Percentiles rank a stretch among this genome's conserved stretches.
Conservation (phyloP, 2,888 invertebrate genomes). For the Diabrotica balteata region DNA sequence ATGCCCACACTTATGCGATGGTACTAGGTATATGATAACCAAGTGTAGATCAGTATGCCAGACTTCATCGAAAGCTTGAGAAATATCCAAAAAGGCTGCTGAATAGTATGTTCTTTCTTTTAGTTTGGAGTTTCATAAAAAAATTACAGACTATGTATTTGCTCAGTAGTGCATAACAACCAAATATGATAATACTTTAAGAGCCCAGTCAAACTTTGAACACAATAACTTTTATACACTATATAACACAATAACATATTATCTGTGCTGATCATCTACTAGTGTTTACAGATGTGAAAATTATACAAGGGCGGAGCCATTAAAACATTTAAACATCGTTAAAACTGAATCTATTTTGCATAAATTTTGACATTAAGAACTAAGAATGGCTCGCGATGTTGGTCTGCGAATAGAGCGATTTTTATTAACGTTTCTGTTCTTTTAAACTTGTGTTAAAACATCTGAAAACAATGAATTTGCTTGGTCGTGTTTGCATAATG, state of each 20-base stretch:
- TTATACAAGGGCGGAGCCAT: slow-evolving; percentile 26
- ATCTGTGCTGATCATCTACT: slow-evolving; percentile 28
- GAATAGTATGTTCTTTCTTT: no score
- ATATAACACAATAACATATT: no score
- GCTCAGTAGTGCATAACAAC: no score
- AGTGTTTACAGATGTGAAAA: slow-evolving; percentile 35
- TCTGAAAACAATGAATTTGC: slow-evolving; percentile 13
- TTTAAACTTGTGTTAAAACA: slow-evolving; percentile 1
- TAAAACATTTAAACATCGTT: slow-evolving; percentile 18
- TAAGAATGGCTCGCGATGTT: not conserved
- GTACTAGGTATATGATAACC: no score
- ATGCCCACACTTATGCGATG: no score
- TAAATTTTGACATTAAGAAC: slow-evolving; percentile 10
- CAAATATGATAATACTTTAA: no score
- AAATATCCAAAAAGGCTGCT: no score
- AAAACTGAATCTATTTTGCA: slow-evolving; percentile 26
- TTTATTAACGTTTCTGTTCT: not conserved
- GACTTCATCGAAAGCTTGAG: no score
- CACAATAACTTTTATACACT: slow-evolving; percentile 1
- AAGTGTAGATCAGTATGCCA: no score
- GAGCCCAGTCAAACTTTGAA: no score
- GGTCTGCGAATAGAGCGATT: slow-evolving; percentile 2
- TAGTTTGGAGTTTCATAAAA: no score
- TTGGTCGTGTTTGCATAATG: slow-evolving; percentile 20
- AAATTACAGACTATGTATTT: no score